Evolutionary conservation across 2,888 invertebrate species (phyloP).

Genomic region (Hipparchia semele): DNA sequence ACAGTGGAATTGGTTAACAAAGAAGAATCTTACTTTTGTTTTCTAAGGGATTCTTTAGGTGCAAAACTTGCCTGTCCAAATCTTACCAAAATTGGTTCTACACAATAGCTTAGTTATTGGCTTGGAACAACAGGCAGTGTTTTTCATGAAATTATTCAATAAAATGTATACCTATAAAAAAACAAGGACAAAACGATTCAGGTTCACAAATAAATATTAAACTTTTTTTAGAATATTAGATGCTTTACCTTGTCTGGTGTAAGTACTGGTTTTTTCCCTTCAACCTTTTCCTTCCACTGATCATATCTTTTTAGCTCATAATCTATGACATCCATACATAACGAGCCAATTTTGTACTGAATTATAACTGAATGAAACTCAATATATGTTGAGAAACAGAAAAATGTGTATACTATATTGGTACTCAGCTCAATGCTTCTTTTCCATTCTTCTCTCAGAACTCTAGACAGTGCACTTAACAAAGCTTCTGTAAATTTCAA

Average conservation of each 20-base stretch:
- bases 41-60: too few species aligned
- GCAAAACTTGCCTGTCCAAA: too few species aligned
- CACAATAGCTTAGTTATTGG: too few species aligned
- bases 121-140: too few species aligned
- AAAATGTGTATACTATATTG: slow-evolving; percentile 98
- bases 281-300: slow-evolving; percentile 90
- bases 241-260: slow-evolving; percentile 73
- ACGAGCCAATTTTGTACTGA: slow-evolving; percentile 98
- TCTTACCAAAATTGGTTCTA: too few species aligned
- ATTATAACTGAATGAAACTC: slow-evolving; percentile 97
- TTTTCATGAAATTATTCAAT: too few species aligned
- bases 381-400: slow-evolving; percentile 97
- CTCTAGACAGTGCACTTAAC: slow-evolving; percentile 96
- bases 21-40: too few species aligned
- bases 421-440: slow-evolving; percentile 97
- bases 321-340: slow-evolving; percentile 98
- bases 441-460: slow-evolving; percentile 98
- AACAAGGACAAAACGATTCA: too few species aligned
- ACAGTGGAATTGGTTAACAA: too few species aligned
- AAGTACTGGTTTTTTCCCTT: slow-evolving; percentile 72
- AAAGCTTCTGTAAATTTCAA: slow-evolving; percentile 89
- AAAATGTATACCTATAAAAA: too few species aligned
- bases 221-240: background rate
- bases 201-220: too few species aligned
- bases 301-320: slow-evolving; percentile 97